Base-by-base conservation (phyloP, 2,888 invertebrate species). In the Cabera pusaria region DNA sequence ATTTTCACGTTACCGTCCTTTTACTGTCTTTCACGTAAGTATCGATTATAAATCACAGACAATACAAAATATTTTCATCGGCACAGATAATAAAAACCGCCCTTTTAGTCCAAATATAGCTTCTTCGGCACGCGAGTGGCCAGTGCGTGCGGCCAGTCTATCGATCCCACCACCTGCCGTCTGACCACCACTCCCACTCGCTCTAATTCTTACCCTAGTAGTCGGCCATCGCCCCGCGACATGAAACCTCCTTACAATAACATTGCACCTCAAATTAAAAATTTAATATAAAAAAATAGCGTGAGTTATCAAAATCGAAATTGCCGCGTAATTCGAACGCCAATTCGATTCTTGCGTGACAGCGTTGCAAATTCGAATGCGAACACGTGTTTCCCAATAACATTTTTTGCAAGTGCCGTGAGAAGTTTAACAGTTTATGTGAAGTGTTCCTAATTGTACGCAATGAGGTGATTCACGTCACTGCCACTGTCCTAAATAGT, bases 141-240 rank as follows among this genome's bases (percentile, higher is more conserved):
- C 85, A 86, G 78, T 87, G 87, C 87, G 87, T 88, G 83, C 85
- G 85, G 76, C 76, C 71, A 80, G 73, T 74, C 78, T 78, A 79
- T 79, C 73, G 86, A 86, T 77, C 85, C 83, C 85, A 83, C 82
- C 79, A 83, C 83, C 80, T 75, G 70, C 70, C 54, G 51, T 54
- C 54, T 58, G 65, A 51, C 73, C 80, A 85, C 84, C 86, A 83
- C 84, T 81, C 84, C 84, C 78, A 72, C 60, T 58, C 68, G 69
- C 62, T 60, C 68, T 65, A 76, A 61, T 72, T 71, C 66, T 74
- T 67, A 69, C 64, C 18, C 35, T 74, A 85, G 83, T 86, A 85
- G 84, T 86, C 85, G 82, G 78, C 79, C 80, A 80, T 78, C 78
- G 83, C 80, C 81, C 78, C 72, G 78, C 82, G 79, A 52, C 71